Conservation (phyloP, 2,888 invertebrate species). For the Vandiemenella viatica region DNA sequence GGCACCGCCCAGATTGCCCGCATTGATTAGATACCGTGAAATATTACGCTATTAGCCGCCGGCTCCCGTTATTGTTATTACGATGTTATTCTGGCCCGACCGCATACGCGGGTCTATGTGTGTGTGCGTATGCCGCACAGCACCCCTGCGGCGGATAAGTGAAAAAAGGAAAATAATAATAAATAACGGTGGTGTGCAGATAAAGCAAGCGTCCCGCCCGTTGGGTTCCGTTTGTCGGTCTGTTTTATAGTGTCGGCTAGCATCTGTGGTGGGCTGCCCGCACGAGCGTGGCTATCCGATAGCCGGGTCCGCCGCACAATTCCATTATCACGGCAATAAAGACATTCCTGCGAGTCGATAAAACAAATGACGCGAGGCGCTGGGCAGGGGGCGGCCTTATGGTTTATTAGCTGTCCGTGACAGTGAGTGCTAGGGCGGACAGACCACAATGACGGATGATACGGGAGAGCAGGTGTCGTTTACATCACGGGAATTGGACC, state of each 20-base stretch:
- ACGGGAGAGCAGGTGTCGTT: no score
- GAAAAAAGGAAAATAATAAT: background rate
- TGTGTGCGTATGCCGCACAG: no score
- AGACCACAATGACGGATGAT: no score
- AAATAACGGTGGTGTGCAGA: background rate
- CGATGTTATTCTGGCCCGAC: background rate
- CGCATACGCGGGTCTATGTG: no score
- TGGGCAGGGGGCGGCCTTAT: no score
- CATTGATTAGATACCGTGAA: background rate
- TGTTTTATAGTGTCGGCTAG: background rate
- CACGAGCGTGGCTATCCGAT: background rate
- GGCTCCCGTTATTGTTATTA: background rate
- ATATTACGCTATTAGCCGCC: background rate
- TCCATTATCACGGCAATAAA: background rate
- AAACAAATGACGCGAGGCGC: background rate
- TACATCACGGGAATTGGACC: no score
- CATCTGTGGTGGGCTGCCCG: background rate
- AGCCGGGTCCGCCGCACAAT: background rate
- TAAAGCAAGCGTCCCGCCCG: background rate
- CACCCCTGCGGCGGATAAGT: background rate
- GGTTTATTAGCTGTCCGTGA: no score
- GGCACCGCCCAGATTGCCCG: background rate
- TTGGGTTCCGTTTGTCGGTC: no score
- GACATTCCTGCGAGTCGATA: background rate
- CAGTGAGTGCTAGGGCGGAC: no score